Evolutionary conservation across 2,113 vertebrate genomes (phyloP).

Genomic region (Holacanthus passer): DNA sequence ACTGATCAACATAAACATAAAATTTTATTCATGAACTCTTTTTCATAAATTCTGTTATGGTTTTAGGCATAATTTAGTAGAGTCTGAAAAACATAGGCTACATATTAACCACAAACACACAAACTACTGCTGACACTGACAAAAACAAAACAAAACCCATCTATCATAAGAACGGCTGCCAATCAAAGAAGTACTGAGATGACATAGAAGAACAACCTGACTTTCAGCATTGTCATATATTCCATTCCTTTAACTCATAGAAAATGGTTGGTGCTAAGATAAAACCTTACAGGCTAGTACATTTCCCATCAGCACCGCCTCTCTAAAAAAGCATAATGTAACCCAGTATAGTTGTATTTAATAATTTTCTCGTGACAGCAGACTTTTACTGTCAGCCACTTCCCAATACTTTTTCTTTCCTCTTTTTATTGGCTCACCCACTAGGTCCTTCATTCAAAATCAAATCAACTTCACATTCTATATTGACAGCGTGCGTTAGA

Average conservation of each 20-base stretch:
- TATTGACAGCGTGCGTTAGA: slow-evolving; percentile 69
- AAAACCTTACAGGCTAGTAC: neutral
- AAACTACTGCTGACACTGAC: slow-evolving; percentile 49
- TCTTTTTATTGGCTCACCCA: neutral
- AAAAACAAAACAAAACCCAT: slow-evolving; percentile 34
- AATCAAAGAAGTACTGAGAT: neutral
- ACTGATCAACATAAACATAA: neutral
- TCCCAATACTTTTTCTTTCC: neutral
- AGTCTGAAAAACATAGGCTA: neutral
- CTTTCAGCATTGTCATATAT: neutral
- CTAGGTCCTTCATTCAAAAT: neutral
- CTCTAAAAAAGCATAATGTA: neutral
- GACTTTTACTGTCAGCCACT: slow-evolving; percentile 1
- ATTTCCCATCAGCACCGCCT: neutral
- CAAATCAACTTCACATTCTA: slow-evolving; percentile 79
- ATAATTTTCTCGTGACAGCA: neutral
- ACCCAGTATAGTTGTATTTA: neutral
- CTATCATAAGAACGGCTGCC: neutral
- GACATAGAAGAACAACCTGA: neutral
- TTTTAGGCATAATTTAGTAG: neutral
- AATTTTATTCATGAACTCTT: neutral
- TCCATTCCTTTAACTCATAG: neutral
- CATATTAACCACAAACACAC: slow-evolving; percentile 29
- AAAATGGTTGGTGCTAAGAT: neutral
- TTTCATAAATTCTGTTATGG: neutral